Base-by-base conservation (phyloP, 35 echinoderm and acorn worm species). In the Amphiura filiformis region DNA sequence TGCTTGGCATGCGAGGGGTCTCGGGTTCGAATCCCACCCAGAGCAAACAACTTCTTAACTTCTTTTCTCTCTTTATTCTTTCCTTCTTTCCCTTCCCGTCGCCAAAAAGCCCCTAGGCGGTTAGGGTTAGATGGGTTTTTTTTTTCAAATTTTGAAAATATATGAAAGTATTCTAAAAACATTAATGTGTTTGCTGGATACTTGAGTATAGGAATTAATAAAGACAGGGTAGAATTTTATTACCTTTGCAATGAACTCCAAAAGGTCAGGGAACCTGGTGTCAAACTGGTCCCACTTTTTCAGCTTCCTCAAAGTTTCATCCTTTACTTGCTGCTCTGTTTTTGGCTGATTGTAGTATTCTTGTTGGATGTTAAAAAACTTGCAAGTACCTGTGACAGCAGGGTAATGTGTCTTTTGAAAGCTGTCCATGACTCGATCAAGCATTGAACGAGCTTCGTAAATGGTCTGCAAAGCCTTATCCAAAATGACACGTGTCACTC, bases 241-340 rank as follows among this genome's bases (percentile, higher is more conserved):
- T 70, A 70, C 61, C 61, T 70, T 70, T 2, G 26, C 61, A 18
- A 70, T 5, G 26, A 70, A 70, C 7, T 70, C 61, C 1, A 18
- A 70, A 2, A 70, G 28, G 28, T 70, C 61, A 13, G 61, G 61
- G 26, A 70, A 70, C 26, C 11, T 70, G 61, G 61, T 70, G 28
- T 70, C 61, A 70, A 70, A 70, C 28, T 70, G 61, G 61, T 15
- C 61, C 61, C 61, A 70, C 61, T 70, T 70, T 23, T 70, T 70
- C 3, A 70, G 26, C 28, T 23, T 70, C 17, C 26, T 70, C 61
- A 70, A 23, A 3, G 26, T 30, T 70, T 70, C 61, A 70, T 30
- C 26, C 26, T 70, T 70, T 13, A 70, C 61, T 70, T 70, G 61
- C 28, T 70, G 61, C 28, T 70, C 61, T 13, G 61, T 70, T 70